Percentiles rank a stretch among this genome's conserved stretches.
These are phyloP conservation scores for Penaeus japonicus DNA, from an alignment of 1,140 invertebrate species.

Conservation along the genomic window DNA sequence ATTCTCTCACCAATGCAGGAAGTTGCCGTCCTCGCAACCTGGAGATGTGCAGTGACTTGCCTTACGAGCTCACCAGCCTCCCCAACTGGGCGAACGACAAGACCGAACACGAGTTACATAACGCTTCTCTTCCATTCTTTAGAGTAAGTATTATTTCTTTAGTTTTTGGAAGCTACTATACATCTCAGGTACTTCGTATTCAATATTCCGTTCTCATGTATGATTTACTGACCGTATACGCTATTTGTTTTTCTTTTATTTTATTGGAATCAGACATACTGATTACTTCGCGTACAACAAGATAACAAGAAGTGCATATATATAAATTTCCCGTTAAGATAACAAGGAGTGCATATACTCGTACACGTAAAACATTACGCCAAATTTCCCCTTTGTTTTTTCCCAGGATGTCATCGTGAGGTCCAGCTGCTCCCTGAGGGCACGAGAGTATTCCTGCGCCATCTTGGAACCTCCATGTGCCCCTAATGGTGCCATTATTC, in stretches of 20 bases:
- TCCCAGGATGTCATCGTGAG: constrained; percentile 68
- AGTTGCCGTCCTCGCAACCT: constrained; percentile 19
- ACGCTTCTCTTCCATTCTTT: constrained; percentile 60
- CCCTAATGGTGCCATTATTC: constrained; percentile 68
- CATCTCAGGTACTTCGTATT: too few relatives aligned
- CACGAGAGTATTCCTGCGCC: constrained; percentile 71
- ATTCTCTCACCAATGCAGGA: background rate
- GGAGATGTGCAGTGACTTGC: constrained; percentile 29
- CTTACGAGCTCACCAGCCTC: constrained; percentile 20
- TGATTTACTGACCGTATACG: too few relatives aligned
- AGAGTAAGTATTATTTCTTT: background rate
- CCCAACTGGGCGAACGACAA: constrained; percentile 44
- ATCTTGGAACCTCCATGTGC: constrained; percentile 74
- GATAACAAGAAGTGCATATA: too few relatives aligned
- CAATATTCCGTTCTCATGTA: too few relatives aligned
- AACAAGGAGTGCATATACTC: too few relatives aligned
- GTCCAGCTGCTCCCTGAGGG: constrained; percentile 71
- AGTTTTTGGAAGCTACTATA: background rate
- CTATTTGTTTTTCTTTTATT: too few relatives aligned
- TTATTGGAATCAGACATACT: too few relatives aligned
- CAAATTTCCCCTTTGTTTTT: constrained; percentile 60
- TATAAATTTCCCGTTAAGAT: too few relatives aligned
- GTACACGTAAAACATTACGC: too few relatives aligned
- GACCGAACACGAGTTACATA: background rate
- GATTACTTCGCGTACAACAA: too few relatives aligned